Base-by-base conservation (phyloP, 2,797 vertebrate genomes). In the Lagorchestes hirsutus region DNA sequence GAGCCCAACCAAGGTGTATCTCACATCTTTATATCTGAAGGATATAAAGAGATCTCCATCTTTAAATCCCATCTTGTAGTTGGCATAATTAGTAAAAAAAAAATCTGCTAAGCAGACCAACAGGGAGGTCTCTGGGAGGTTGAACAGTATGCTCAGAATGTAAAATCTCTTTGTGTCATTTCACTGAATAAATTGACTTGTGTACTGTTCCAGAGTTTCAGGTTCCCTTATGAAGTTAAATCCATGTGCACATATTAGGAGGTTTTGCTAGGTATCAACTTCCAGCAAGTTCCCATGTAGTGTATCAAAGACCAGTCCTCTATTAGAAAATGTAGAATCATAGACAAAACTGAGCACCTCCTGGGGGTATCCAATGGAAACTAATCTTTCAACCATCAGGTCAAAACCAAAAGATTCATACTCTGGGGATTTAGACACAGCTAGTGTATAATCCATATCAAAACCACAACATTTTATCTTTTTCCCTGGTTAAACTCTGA, bases 131-230 rank as follows among this genome's bases (percentile, higher is more conserved):
- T 99, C 99, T 99, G 99, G 99, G 95, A 99, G 98, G 98, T 99
- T 99, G 99, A 99, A 99, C 92, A 99, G 99, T 0, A 99, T 99
- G 98, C 99, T 99, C 97, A 99, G 99, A 99, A 99, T 99, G 98
- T 99, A 99, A 99, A 99, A 99, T 96, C 99, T 99, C 93, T 99
- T 99, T 12, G 99, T 99, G 99, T 99, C 99, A 98, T 99, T 99
- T 97, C 99, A 99, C 98, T 99, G 99, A 98, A 99, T 99, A 98
- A 99, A 99, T 98, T 99, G 99, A 98, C 99, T 99, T 97, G 99
- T 99, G 98, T 99, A 99, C 50, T 99, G 99, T 98, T 99, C 99
- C 97, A 99, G 99, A 96, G 99, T 99, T 98, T 99, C 99, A 95
- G 99, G 99, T 96, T 99, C 99, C 98, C 99, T 99, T 97, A 99